Evolutionary conservation across 2,113 vertebrate species (phyloP).

Genomic region (Promerops cafer): DNA sequence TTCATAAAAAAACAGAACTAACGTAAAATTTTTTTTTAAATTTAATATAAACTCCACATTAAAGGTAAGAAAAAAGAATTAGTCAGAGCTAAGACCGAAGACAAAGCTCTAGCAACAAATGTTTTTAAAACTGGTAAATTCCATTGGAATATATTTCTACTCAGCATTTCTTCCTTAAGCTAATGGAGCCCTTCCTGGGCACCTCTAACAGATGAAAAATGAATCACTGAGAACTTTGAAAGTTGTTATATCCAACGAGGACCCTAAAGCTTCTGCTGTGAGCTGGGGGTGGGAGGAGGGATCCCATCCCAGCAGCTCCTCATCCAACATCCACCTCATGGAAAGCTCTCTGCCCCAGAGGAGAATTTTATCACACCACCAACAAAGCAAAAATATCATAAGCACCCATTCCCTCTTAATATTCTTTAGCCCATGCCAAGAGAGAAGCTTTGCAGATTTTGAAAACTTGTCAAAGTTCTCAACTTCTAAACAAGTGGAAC

Average conservation of each 20-base stretch:
- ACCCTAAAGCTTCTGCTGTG: not conserved
- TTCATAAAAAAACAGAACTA: not conserved
- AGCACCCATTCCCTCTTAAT: not conserved
- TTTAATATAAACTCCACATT: not conserved
- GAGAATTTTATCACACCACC: not conserved
- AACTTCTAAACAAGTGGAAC: not conserved
- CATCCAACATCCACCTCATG: not conserved
- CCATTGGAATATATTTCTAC: conserved; percentile 4
- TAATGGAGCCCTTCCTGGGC: not conserved
- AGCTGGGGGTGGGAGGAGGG: not conserved
- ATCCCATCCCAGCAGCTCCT: not conserved
- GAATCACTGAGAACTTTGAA: not conserved
- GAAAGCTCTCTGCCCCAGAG: not conserved
- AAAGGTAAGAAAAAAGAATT: not conserved
- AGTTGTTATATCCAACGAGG: not conserved
- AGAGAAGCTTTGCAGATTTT: not conserved
- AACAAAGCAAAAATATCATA: not conserved
- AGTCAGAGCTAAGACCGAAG: conserved; percentile 27
- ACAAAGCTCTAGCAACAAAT: conserved; percentile 46
- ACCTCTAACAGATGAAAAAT: not conserved
- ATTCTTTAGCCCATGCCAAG: not conserved
- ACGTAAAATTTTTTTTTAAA: not conserved
- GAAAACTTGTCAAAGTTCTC: not conserved
- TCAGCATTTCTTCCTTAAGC: conserved; percentile 39
- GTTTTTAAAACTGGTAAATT: conserved; percentile 47